phyloP scores from a whole-genome alignment of 2,797 vertebrate species.

The Paedocypris micromegethes region DNA sequence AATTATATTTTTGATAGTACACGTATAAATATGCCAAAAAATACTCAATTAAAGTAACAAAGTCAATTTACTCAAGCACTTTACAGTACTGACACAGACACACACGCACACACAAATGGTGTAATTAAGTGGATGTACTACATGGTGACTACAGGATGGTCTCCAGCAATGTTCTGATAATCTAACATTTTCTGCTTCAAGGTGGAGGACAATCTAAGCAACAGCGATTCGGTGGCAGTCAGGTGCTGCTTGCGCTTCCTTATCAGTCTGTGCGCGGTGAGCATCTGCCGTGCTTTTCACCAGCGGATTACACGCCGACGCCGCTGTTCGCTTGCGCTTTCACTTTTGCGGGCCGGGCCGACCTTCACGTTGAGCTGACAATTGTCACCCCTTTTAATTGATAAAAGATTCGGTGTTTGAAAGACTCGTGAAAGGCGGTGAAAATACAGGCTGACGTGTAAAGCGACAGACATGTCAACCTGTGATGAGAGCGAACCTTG shows the following conservation, averaged over 20 bases:
- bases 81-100: no score
- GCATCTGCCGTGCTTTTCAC: slow-evolving; percentile 60
- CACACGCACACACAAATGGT: no score
- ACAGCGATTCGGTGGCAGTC: slow-evolving; percentile 35
- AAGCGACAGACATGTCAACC: slow-evolving; percentile 15
- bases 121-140: no score
- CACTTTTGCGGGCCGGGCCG: slow-evolving; percentile 1
- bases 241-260: slow-evolving; percentile 48
- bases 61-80: no score
- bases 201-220: slow-evolving; percentile 34
- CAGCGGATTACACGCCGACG: slow-evolving; percentile 53
- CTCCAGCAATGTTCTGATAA: slow-evolving; percentile 39
- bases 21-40: no score
- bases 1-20: no score
- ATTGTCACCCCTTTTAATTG: slow-evolving; percentile 19
- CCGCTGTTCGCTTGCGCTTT: slow-evolving; percentile 2
- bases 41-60: no score
- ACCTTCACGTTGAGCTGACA: slow-evolving; percentile 24
- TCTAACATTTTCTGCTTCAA: slow-evolving; percentile 51
- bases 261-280: slow-evolving; percentile 55
- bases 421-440: slow-evolving; percentile 1
- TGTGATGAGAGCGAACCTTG: not conserved
- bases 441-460: slow-evolving; percentile 10
- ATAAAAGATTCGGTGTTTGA: slow-evolving; percentile 10
- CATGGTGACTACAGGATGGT: slow-evolving; percentile 21